These are phyloP conservation scores for Tapirus indicus DNA, from an alignment of 2,797 vertebrate species.

Conservation along the genomic window DNA sequence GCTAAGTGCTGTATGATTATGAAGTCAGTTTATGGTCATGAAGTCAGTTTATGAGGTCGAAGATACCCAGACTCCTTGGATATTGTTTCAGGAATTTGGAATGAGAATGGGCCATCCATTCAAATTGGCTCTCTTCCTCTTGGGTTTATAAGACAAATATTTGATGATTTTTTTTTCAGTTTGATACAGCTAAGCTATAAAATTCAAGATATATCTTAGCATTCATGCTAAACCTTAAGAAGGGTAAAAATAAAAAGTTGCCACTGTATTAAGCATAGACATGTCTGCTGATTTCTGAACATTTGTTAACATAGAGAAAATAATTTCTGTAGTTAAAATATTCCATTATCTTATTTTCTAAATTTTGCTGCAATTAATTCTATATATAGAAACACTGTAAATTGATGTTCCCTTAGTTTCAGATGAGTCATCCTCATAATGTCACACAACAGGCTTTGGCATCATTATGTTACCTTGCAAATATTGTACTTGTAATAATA, in stretches of 20 bases:
- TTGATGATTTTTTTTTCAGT: not conserved
- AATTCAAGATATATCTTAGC: not conserved
- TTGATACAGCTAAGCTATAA: not conserved
- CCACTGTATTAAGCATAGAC: not conserved
- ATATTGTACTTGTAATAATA: constrained; percentile 1
- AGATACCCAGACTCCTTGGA: not conserved
- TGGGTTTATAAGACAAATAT: not conserved
- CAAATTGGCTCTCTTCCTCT: not conserved
- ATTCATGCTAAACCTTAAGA: not conserved
- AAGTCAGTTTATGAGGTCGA: not conserved
- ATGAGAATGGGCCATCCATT: not conserved
- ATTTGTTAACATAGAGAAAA: not conserved
- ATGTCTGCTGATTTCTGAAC: not conserved
- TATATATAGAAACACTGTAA: not conserved
- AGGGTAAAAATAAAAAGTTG: not conserved
- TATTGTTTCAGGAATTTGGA: not conserved
- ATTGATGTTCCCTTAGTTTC: not conserved
- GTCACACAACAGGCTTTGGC: not conserved
- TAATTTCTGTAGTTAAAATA: not conserved
- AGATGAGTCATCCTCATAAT: not conserved
- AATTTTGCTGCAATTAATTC: constrained; percentile 35
- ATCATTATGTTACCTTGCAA: constrained; percentile 52
- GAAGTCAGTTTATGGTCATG: not conserved
- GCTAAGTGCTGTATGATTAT: not conserved
- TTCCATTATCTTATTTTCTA: constrained; percentile 25